Conservation (phyloP, 1,140 invertebrate genomes). For the Papilio polyxenes region DNA sequence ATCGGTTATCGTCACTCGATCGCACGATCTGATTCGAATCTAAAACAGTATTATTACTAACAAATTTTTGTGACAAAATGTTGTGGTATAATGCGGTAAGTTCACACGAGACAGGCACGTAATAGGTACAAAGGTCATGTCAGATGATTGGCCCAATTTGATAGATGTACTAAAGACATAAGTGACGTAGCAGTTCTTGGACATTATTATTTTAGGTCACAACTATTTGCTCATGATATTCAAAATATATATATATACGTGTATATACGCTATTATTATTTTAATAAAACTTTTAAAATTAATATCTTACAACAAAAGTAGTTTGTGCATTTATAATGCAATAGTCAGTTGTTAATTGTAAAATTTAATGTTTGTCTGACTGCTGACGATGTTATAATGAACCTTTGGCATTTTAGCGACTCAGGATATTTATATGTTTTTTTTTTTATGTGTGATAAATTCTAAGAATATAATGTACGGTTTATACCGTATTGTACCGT, state of each 20-base stretch:
- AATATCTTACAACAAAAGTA: too few relatives aligned
- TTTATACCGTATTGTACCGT: too few relatives aligned
- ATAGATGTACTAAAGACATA: background rate
- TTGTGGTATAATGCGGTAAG: background rate
- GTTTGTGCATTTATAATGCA: too few relatives aligned
- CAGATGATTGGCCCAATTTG: conserved; percentile 8
- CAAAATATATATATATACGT: too few relatives aligned
- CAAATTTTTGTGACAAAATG: background rate
- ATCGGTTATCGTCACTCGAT: background rate
- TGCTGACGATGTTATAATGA: too few relatives aligned
- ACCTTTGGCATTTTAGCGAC: too few relatives aligned
- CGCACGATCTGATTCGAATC: background rate
- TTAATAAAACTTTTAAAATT: background rate
- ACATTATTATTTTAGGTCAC: conserved; percentile 5
- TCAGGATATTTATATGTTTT: too few relatives aligned
- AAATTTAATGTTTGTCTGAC: too few relatives aligned
- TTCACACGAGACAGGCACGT: background rate
- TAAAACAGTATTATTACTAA: background rate
- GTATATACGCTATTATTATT: background rate
- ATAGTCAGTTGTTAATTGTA: too few relatives aligned
- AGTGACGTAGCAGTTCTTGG: conserved; percentile 6
- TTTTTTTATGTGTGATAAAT: too few relatives aligned
- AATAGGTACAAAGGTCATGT: conserved; percentile 2
- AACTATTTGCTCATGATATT: background rate
- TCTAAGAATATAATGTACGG: too few relatives aligned